Evolutionary conservation across 2,113 vertebrate species (phyloP), one percentile per base, ranked within the genome.

Genomic region (Egretta garzetta): DNA sequence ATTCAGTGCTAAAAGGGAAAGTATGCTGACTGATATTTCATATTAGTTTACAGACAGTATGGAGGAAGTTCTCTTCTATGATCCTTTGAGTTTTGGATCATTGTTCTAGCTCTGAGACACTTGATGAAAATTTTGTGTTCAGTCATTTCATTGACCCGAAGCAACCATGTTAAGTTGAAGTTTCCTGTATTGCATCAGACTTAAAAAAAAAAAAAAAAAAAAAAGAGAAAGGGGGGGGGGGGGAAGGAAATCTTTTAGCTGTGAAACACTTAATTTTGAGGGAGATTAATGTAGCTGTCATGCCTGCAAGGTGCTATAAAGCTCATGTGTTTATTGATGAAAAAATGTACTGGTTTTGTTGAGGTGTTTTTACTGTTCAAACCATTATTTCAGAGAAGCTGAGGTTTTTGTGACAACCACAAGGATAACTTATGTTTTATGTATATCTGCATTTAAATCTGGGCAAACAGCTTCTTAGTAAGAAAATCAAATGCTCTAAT

Each of bases 251-350:
- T 43, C 5, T 43, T 32, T 80, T 62, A 33, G 71, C 79, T 93
- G 60, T 94, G 83, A 94, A 97, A 94, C 55, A 56, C 52, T 93
- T 95, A 22, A 59, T 94, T 90, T 97, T 93, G 56, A 72, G 89
- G 67, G 41, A 97, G 72, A 93, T 95, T 85, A 77, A 88, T 96
- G 70, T 95, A 85, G 93, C 82, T 94, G 64, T 89, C 92, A 83
- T 95, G 68, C 91, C 95, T 96, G 92, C 67, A 87, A 93, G 95
- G 91, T 93, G 90, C 93, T 97, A 52, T 97, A 94, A 97, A 97
- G 71, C 49, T 88, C 76, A 89, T 83, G 55, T 88, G 95, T 95
- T 92, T 92, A 75, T 80, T 96, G 77, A 80, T 83, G 87, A 94
- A 73, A 96, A 98, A 97, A 80, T 90, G 49, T 49, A 12, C 56